Evolutionary conservation across 2,888 invertebrate genomes (phyloP), one percentile per base, ranked within the genome.

Genomic region (Seladonia tumulorum): DNA sequence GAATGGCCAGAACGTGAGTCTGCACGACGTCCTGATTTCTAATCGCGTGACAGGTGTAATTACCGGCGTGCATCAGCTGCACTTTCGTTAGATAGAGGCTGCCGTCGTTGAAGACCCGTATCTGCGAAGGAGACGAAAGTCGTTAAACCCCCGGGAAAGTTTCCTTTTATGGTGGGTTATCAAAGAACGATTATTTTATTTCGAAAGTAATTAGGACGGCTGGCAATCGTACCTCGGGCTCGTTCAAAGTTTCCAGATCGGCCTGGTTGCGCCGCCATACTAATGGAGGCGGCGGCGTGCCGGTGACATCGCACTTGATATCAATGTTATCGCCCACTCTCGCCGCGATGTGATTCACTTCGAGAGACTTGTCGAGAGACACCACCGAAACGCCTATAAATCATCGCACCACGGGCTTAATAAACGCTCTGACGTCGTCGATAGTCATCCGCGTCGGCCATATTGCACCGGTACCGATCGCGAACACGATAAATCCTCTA

Each of bases 301-400:
- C 97, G 42, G 96, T 96, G 75, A 97, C 97, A 94, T 97, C 97
- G 94, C 97, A 97, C 94, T 97, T 97, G 90, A 97, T 97, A 94
- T 97, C 97, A 77, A 97, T 97, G 93, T 97, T 97, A 94, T 97
- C 97, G 47, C 97, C 97, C 29, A 97, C 97, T 75, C 97, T 96
- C 5, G 97, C 97, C 53, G 97, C 96, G 83, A 97, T 96, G 91
- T 96, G 96, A 93, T 97, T 97, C 76, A 97, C 96, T 93, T 97
- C 97, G 79, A 97, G 95, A 39, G 97, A 96, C 93, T 97, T 97
- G 95, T 97, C 97, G 94, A 97, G 94, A 0, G 97, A 96, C 22
- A 97, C 97, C 42, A 97, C 97, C 3, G 97, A 97, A 73, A 97
- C 96, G 94, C 97, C 97, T 97, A 90, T 29, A 63, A 75, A 82